These are phyloP conservation scores for Rhagoletis pomonella DNA, from an alignment of 1,140 invertebrate species.

Conservation along the genomic window DNA sequence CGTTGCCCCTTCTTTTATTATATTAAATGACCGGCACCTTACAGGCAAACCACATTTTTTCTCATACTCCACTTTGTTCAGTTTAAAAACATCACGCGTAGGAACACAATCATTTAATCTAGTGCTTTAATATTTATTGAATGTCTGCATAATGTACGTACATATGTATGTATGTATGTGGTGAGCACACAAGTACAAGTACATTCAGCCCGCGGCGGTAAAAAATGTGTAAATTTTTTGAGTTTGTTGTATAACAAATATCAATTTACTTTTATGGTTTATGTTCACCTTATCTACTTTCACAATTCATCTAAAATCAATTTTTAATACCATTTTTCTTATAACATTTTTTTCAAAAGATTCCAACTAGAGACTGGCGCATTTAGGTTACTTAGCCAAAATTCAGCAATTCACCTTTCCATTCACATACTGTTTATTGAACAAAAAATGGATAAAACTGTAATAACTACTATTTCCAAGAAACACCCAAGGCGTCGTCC, in stretches of 20 bases:
- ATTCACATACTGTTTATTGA: neutral
- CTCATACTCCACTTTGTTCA: neutral
- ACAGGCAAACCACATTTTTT: neutral
- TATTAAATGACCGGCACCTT: neutral
- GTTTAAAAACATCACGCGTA: neutral
- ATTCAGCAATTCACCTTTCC: conserved; percentile 14
- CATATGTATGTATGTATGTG: neutral
- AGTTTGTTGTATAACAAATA: conserved; percentile 6
- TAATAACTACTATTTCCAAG: too few relatives aligned
- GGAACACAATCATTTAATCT: neutral
- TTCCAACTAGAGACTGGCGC: conserved; percentile 1
- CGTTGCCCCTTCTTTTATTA: neutral
- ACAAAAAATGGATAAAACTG: too few relatives aligned
- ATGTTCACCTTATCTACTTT: neutral
- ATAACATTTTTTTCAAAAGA: neutral
- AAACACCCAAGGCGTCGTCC: too few relatives aligned
- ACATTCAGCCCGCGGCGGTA: neutral
- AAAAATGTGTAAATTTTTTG: neutral
- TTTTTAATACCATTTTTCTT: neutral
- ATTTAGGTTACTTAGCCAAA: conserved; percentile 26
- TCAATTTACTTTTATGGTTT: neutral
- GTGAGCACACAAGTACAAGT: neutral
- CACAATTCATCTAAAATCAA: neutral
- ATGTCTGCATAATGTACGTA: neutral
- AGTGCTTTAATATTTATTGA: too few relatives aligned